Base-by-base conservation (phyloP, 2,888 invertebrate genomes). In the Cheilosia vernalis region DNA sequence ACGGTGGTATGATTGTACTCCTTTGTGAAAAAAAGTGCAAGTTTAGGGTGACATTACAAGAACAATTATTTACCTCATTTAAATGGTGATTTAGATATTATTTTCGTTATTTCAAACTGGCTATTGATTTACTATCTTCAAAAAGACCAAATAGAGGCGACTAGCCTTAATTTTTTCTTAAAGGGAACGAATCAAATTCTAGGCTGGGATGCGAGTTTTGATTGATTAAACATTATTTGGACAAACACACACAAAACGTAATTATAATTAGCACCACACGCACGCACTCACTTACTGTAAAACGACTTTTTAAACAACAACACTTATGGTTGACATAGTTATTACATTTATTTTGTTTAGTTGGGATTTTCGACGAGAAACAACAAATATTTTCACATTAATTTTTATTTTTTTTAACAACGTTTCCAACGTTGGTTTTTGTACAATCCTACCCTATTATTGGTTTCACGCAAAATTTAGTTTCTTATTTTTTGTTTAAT, bases 391-490 rank as follows among this genome's bases (percentile, higher is more conserved):
- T 49, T 44, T 74, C 53, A 72, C 19, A 42, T 10, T 61, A 56
- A 30, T 53, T 2, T 30, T 0, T 21, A 51, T 58, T 58, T 27
- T 40, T 27, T 67, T 60, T 61, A 67, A 55, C 42, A 72, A 61
- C 77, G 33, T 60, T 66, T 37, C 47, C 1, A 77, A 67, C 72
- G 61, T 78, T 77, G 63, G 9, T 42, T 73, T 47, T 81, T 72
- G 76, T 70, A 81, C 80, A 85, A 67, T 85, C 70, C 81, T 85
- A 85, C 44, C 85, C 85, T 85, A 85, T 85, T 85, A 81, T 85
- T 85, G 81, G 72, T 76, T 85, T 85, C 64, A 58, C 63, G 60
- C 73, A 73, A 63, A 21, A 33, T 53, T 42, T 53, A 27, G 69
- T 70, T 9, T 58, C 72, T 83, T 63, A 51, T 73, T 49, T 47